These are phyloP conservation scores for Melanogrammus aeglefinus DNA, from an alignment of 2,797 vertebrate species.

Conservation along the genomic window DNA sequence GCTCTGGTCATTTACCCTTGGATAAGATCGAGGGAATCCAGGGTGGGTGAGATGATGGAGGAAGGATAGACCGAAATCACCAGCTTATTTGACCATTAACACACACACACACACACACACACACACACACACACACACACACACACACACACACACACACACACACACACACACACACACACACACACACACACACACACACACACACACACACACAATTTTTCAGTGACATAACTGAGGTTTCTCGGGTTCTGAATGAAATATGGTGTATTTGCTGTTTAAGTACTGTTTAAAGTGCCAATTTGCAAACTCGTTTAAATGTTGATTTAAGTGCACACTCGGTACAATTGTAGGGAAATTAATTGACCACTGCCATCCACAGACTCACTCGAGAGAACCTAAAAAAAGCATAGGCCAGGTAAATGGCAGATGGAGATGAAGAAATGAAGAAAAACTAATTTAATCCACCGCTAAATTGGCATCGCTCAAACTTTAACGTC, in stretches of 20 bases:
- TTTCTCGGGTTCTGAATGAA: not conserved
- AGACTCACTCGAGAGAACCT: too few relatives aligned
- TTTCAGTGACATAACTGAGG: not conserved
- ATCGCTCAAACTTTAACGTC: too few relatives aligned
- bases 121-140: too few relatives aligned
- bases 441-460: too few relatives aligned
- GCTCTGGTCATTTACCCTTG: slow-evolving; percentile 29
- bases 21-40: slow-evolving; percentile 26
- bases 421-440: too few relatives aligned
- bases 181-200: not conserved
- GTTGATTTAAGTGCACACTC: not conserved
- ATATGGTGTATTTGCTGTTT: not conserved
- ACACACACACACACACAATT: not conserved
- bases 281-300: not conserved
- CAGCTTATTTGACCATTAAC: not conserved
- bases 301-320: not conserved
- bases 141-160: not conserved
- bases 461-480: too few relatives aligned
- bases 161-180: not conserved
- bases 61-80: not conserved
- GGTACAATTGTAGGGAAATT: not conserved
- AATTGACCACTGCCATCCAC: too few relatives aligned
- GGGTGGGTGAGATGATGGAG: slow-evolving; percentile 12
- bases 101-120: slow-evolving; percentile 3
- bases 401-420: too few relatives aligned